Conservation (phyloP, 2,888 invertebrate genomes). For the Sinopyrophorus schimmeli region DNA sequence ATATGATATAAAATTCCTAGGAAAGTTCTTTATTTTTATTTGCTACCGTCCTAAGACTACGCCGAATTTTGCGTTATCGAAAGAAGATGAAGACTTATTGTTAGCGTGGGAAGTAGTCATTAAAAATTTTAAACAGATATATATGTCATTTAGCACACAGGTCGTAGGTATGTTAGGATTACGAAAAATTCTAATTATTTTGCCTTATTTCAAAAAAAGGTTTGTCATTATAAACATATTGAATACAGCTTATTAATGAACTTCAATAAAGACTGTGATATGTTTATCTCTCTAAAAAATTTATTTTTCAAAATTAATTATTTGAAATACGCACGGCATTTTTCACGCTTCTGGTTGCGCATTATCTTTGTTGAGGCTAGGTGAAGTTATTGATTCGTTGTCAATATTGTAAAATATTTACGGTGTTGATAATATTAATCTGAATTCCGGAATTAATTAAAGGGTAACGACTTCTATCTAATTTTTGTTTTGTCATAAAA, state of each 20-base stretch:
- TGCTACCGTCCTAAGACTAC: conserved; percentile 24
- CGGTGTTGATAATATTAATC: neutral
- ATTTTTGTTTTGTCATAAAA: no score
- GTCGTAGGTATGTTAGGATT: no score
- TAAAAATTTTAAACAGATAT: no score
- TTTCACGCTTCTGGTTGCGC: conserved; percentile 10
- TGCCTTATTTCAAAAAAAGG: no score
- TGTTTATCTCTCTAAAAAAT: conserved; percentile 5
- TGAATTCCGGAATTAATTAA: no score
- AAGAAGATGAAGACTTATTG: conserved; percentile 14
- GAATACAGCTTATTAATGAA: no score
- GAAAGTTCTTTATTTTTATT: conserved; percentile 16
- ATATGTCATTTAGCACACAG: no score
- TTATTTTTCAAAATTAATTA: no score
- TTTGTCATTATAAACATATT: no score
- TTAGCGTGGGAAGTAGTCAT: conserved; percentile 12
- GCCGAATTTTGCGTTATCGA: conserved; percentile 15
- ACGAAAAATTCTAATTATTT: no score
- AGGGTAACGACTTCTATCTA: no score
- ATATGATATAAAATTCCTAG: conserved; percentile 5
- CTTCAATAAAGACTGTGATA: conserved; percentile 10
- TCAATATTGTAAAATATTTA: conserved; percentile 3
- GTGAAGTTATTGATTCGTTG: conserved; percentile 7
- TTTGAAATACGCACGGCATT: conserved; percentile 5
- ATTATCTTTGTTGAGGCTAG: conserved; percentile 10